Evolutionary conservation across 1,140 invertebrate genomes (phyloP), one percentile per base, ranked within the genome.

Genomic region (Protaetia brevitarsis): DNA sequence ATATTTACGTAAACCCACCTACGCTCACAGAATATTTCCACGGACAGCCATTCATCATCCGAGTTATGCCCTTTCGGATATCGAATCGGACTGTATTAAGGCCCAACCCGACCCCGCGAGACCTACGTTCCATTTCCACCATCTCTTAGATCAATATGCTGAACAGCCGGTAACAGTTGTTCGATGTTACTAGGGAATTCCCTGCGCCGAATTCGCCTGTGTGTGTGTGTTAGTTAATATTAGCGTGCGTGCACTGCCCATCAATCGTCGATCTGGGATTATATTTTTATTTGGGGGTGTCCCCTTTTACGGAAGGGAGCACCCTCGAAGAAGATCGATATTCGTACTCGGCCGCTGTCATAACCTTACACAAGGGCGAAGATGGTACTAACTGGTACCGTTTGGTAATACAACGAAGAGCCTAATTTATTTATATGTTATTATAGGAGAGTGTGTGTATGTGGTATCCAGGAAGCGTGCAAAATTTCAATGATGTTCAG

Each of bases 91-190:
- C 7, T 3, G 23, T 19, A 45, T 45, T 45, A 45, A 45, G 16
- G 41, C 3, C 10, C 41, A 45, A 45, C 41, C 41, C n/a, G 41
- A 21, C 16, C 41, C 41, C 3, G 16, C 41, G 8, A 13, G 0
- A 45, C 3, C 41, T 5, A 45, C 13, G 23, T 45, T 45, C 41
- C 8, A 13, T 45, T 21, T 21, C 13, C 23, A 21, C 41, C 13
- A 13, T 45, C 23, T 21, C 13, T 7, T 7, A 19, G 41, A 45
- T 45, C 41, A 45, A 45, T 45, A 45, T 45, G 19, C 16, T 45
- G 41, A 45, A 13, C 41, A 45, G 41, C 13, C 41, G 41, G 41
- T 45, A 45, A 45, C 41, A 45, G 41, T 45, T 45, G 41, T 45
- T 45, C 41, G 41, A 21, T 45, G 41, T 45, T 45, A 45, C 41